Percentiles rank a stretch among this genome's conserved stretches.
These are phyloP conservation scores for Schizaphis graminum DNA, from an alignment of 2,888 invertebrate species.

Conservation along the genomic window DNA sequence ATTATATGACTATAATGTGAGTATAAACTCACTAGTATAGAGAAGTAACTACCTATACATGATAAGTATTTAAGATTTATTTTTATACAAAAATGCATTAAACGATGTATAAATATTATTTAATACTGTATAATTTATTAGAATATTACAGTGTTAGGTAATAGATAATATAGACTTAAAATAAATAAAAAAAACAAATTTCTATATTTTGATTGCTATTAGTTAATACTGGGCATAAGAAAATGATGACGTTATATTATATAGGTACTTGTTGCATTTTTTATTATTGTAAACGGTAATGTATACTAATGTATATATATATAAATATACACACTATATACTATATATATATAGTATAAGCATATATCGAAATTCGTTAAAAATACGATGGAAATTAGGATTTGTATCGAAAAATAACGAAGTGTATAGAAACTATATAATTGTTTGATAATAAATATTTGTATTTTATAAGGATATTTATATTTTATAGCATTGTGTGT, in stretches of 20 bases:
- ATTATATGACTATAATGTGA: too few species aligned
- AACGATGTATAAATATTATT: background rate
- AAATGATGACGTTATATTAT: background rate
- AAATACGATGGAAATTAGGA: background rate
- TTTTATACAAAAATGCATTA: background rate
- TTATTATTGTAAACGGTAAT: background rate
- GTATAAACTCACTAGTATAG: background rate
- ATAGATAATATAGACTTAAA: background rate
- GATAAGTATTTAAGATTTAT: background rate
- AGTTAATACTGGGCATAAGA: background rate
- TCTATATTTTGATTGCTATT: background rate
- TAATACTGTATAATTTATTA: background rate
- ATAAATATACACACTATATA: too few species aligned
- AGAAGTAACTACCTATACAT: background rate
- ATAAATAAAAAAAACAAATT: background rate
- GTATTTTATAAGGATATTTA: background rate
- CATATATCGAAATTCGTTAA: background rate
- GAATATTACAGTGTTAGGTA: background rate
- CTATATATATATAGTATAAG: background rate
- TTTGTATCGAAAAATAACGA: background rate
- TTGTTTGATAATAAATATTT: conserved; percentile 14
- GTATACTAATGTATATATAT: too few species aligned
- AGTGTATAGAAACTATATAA: background rate
- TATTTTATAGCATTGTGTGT: background rate
- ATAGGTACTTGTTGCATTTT: background rate